Evolutionary conservation across 2,888 invertebrate species (phyloP), one percentile per base, ranked within the genome.

Genomic region (Hypena proboscidalis): DNA sequence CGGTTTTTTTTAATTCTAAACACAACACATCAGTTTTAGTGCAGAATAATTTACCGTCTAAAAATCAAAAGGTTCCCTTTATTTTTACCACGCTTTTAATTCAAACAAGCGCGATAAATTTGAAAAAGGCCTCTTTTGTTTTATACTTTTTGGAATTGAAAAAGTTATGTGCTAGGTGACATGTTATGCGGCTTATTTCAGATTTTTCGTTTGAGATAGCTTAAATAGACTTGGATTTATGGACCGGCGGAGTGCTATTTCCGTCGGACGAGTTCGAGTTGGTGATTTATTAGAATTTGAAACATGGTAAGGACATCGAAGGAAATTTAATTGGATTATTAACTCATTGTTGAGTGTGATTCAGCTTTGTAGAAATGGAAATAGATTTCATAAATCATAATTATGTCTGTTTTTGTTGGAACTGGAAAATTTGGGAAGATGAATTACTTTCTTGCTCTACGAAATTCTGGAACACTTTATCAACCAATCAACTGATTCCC

Each of bases 181-280:
- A 74, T 78, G 79, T 76, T 81, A 79, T 78, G 79, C 73, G 78
- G 76, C 69, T 83, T 84, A 86, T 86, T 86, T 85, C 74, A 80
- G 87, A 88, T 87, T 87, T 87, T 90, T 89, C 82, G 79, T 85
- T 82, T 72, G 79, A 82, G 83, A 84, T 86, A 80, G 80, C 80
- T 83, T 88, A 90, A 90, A 90, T 89, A 89, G 90, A 90, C 80
- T 75, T 68, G 77, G 80, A 90, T 90, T 90, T 90, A 90, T 88
- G 85, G 77, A 79, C 81, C 79, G 78, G 70, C 82, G 77, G 83
- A 85, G 85, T 84, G 87, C 83, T 90, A 90, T 90, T 90, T 90
- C 89, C 88, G 90, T 85, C 80, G 74, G 83, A 79, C 80, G 81
- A 83, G 79, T 83, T 83, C 78, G 77, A 79, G 71, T 70, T 59